Evolutionary conservation across 2,797 vertebrate species (phyloP), one percentile per base, ranked within the genome.

Genomic region (Hippopotamyrus pictus): DNA sequence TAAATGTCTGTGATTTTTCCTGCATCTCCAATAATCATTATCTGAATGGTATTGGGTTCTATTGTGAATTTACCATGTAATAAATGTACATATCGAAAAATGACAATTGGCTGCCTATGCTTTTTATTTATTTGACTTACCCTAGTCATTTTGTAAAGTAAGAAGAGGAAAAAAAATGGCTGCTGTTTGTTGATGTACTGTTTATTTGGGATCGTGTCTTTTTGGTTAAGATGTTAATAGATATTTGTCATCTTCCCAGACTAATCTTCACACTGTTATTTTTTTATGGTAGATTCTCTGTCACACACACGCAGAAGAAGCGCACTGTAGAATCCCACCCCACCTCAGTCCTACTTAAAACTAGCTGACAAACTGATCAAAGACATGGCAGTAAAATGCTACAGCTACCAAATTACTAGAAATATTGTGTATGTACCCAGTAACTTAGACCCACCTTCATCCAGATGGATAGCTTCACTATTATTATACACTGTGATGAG

Each of bases 11-110:
- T 17, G 19, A 73, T 86, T 44, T 86, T 5, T 73, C 54, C n/a
- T 65, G 76, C 59, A 82, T 87, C 57, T n/a, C 51, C 5, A 88
- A 44, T 44, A 53, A 53, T 37, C 11, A 50, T 62, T 87, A 87
- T 57, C 86, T 69, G 83, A 62, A 44, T 11, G 51, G 29, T 87
- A 57, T 44, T 87, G 51, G 48, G 51, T 57, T 65, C 25, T 51
- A 17, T 90, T 85, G 41, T 69, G 82, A 85, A 41, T 88, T 83
- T 5, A 83, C 17, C 57, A 85, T 51, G 25, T 62, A 53, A 76
- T 37, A 88, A 65, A 85, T 51, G 29, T 88, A 53, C 69, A 51
- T 33, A 33, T 62, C 29, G 17, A 37, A 53, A 79, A 73, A 88
- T 76, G 50, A 51, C 25, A 50, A 25, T 19, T 44, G 50, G 51